Base-by-base conservation (phyloP, 2,113 vertebrate species). In the Neotoma lepida region DNA sequence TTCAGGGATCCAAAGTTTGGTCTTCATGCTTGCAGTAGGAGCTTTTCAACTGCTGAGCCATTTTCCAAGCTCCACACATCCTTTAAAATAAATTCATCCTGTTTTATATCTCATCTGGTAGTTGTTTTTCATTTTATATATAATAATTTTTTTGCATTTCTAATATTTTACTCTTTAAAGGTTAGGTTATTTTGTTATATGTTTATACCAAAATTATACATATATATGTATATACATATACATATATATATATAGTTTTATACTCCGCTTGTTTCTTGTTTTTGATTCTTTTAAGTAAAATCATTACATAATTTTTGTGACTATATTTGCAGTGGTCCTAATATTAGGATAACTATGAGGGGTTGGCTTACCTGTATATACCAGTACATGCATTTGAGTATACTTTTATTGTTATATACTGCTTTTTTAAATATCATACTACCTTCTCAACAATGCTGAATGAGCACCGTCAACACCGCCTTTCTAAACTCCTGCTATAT, bases 281-380 rank as follows among this genome's bases (percentile, higher is more conserved):
- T 82, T 89, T 73, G 70, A 30, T 58, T 94, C 33, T 88, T 91
- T 84, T 54, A 78, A 68, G 82, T 1, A 80, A 93, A 76, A 6
- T 89, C 28, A 51, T 30, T 73, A 49, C 66, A 46, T 90, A 35
- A 61, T 35, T 77, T n/a, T 85, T 78, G 2, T 15, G 68, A 93
- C 28, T 80, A 93, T 80, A 88, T 88, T n/a, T 22, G 0, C 35
- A 92, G 4, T 9, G 74, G 41, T 54, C 49, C 46, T 74, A 56
- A 92, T 74, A 93, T 80, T 85, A 89, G 46, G 68, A 15, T 61
- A 88, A 71, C 20, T 24, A 82, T 71, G 56, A 81, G 24, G 81
- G 8, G 9, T 46, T 0, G 56, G 78, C 77, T 88, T 89, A 35
- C 1, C 58, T 61, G 41, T 84, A 9, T 28, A 20, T 54, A 39